phyloP scores from a whole-genome alignment of 1,140 invertebrate genomes.

The Ridgeia piscesae region DNA sequence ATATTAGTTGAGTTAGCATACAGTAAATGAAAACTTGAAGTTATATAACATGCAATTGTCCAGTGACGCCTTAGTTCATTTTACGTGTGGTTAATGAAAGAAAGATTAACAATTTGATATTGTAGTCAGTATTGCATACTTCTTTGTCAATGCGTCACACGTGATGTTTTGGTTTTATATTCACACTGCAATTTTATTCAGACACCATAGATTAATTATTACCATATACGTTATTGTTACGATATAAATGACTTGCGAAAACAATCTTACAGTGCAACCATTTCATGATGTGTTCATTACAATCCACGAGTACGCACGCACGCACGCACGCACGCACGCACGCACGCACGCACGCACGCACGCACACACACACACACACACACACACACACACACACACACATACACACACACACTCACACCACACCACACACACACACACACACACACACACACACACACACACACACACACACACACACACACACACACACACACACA shows the following conservation, averaged over 20 bases:
- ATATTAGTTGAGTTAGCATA: neutral
- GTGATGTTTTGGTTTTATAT: too few relatives aligned
- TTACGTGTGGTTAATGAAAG: too few relatives aligned
- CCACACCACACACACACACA: neutral
- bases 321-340: neutral
- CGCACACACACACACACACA: neutral
- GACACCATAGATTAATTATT: too few relatives aligned
- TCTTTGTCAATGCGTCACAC: too few relatives aligned
- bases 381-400: neutral
- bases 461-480: neutral
- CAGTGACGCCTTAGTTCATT: too few relatives aligned
- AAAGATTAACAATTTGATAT: too few relatives aligned
- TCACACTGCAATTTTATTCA: too few relatives aligned
- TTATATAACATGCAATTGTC: neutral
- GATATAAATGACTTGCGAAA: too few relatives aligned
- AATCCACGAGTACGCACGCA: neutral
- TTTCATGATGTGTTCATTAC: too few relatives aligned
- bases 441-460: neutral
- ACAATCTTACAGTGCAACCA: too few relatives aligned
- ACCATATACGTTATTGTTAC: too few relatives aligned
- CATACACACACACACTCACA: neutral
- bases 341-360: neutral
- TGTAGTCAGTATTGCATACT: too few relatives aligned
- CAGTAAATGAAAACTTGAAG: neutral
- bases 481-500: neutral